These are phyloP conservation scores for Aspidoscelis tigris DNA, from an alignment of 2,113 vertebrate species.

Conservation along the genomic window DNA sequence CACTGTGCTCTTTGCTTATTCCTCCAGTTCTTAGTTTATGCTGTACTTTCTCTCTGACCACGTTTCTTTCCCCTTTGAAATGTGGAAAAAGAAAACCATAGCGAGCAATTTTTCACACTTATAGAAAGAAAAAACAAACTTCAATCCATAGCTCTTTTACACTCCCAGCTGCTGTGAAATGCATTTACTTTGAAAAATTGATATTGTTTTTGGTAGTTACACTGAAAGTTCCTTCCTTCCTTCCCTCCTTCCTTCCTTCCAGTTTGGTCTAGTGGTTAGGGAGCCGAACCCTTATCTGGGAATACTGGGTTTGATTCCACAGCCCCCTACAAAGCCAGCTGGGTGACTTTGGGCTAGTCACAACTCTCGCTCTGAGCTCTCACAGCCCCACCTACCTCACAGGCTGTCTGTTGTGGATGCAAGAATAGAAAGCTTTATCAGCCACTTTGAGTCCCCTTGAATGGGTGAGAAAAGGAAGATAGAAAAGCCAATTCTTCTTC, in stretches of 20 bases:
- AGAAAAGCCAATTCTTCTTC: too few relatives aligned
- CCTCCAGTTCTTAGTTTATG: constrained; percentile 15
- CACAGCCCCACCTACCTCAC: too few relatives aligned
- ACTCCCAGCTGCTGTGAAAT: constrained; percentile 66
- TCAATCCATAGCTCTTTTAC: constrained; percentile 62
- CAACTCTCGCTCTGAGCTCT: too few relatives aligned
- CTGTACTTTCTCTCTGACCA: constrained; percentile 11
- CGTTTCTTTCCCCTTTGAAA: constrained; percentile 41
- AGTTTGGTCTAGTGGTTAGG: too few relatives aligned
- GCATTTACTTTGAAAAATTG: constrained; percentile 56
- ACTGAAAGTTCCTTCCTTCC: constrained; percentile 42
- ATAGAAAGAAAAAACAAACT: constrained; percentile 58
- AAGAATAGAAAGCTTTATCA: too few relatives aligned
- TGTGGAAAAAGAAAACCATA: constrained; percentile 47
- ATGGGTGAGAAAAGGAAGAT: too few relatives aligned
- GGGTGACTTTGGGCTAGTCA: too few relatives aligned
- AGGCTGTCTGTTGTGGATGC: too few relatives aligned
- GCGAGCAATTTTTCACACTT: constrained; percentile 67
- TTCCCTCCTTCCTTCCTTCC: background rate
- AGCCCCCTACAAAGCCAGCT: too few relatives aligned
- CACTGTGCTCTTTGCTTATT: constrained; percentile 65
- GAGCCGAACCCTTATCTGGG: too few relatives aligned
- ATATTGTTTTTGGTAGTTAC: constrained; percentile 38
- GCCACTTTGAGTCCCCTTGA: too few relatives aligned
- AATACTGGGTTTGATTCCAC: too few relatives aligned